Evolutionary conservation across 1,140 invertebrate genomes (phyloP).

Genomic region (Helicoverpa zea): DNA sequence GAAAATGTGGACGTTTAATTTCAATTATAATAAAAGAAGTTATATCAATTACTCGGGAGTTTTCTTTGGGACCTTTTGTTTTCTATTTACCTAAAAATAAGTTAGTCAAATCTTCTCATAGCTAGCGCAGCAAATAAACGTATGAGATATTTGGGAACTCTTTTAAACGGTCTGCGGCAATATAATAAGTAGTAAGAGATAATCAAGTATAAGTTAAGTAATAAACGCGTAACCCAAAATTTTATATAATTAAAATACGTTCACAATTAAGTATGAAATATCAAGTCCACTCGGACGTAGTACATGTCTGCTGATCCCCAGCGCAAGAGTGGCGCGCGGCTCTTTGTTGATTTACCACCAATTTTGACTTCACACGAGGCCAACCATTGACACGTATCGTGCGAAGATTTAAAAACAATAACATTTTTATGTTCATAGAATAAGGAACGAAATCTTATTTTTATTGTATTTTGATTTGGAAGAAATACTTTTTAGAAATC

Average conservation of each 20-base stretch:
- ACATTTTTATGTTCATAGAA: constrained; percentile 16
- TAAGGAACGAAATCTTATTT: background rate
- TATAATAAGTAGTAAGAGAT: too few species aligned
- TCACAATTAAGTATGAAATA: constrained; percentile 17
- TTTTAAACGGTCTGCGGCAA: too few species aligned
- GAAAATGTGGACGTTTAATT: background rate
- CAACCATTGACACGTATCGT: constrained; percentile 49
- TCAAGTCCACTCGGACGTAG: constrained; percentile 40
- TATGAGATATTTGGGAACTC: too few species aligned
- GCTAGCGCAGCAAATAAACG: too few species aligned
- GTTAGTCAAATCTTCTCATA: too few species aligned
- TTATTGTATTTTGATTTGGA: background rate
- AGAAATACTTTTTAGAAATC: background rate
- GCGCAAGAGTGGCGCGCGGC: constrained; percentile 54
- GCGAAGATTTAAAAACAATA: constrained; percentile 40
- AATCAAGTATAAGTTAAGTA: background rate
- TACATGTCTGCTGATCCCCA: constrained; percentile 30
- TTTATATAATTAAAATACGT: background rate
- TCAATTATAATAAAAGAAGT: background rate
- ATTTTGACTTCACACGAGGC: constrained; percentile 58
- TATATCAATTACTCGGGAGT: too few species aligned
- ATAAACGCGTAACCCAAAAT: background rate
- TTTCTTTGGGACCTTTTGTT: too few species aligned
- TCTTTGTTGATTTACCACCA: constrained; percentile 56
- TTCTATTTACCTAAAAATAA: too few species aligned